These are phyloP conservation scores for Hormiphora californensis DNA, from an alignment of 37 sponge, comb jelly and placozoan genomes.

Conservation along the genomic window DNA sequence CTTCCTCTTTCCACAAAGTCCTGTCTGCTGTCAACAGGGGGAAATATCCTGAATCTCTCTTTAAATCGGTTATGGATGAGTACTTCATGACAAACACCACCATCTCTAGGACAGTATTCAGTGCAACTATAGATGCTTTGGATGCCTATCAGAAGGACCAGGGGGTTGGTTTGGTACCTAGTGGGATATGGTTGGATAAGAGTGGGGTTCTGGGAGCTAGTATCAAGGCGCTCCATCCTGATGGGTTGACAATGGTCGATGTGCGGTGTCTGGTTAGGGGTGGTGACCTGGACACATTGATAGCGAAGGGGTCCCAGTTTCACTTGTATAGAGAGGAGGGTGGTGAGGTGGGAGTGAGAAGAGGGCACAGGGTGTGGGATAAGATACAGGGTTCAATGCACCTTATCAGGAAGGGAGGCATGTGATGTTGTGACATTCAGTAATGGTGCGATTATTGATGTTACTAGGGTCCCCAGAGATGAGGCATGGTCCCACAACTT, in stretches of 20 bases:
- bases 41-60: slow-evolving; percentile 19
- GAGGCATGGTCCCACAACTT: neutral
- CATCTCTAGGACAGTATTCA: neutral
- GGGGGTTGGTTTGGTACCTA: neutral
- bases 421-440: slow-evolving; percentile 29
- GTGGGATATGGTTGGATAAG: slow-evolving; percentile 17
- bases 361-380: neutral
- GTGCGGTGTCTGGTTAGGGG: slow-evolving; percentile 19
- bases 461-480: neutral
- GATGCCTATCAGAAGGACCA: neutral
- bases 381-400: slow-evolving; percentile 48
- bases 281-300: neutral
- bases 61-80: slow-evolving; percentile 12
- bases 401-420: neutral
- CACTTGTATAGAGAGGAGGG: neutral
- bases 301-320: slow-evolving; percentile 3
- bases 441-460: neutral
- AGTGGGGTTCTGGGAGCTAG: slow-evolving; percentile 38
- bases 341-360: neutral
- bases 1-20: slow-evolving; percentile 18
- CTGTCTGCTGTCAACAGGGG: neutral
- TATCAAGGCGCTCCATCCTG: neutral
- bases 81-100: slow-evolving; percentile 47
- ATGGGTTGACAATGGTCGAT: neutral
- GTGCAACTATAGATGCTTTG: neutral